phyloP scores from a whole-genome alignment of 1,140 invertebrate species.

The Mactra quadrangularis region DNA sequence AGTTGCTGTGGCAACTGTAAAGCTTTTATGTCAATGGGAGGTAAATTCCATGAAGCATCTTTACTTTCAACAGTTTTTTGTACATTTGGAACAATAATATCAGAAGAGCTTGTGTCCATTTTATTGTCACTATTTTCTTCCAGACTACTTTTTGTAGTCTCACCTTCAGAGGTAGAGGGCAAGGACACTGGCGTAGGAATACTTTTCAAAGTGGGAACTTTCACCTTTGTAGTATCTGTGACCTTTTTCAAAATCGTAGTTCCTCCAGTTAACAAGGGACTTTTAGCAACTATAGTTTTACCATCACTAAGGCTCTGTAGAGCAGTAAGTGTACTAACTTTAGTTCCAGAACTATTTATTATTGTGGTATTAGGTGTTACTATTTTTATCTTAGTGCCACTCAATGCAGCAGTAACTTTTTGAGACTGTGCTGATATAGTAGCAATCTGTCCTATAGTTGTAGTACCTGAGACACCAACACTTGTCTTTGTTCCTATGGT shows the following conservation, averaged over 20 bases:
- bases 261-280: not conserved
- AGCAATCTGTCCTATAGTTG: constrained; percentile 16
- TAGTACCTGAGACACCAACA: not conserved
- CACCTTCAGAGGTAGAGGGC: not conserved
- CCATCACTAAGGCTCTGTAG: constrained; percentile 43
- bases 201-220: constrained; percentile 7
- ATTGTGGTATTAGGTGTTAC: constrained; percentile 48
- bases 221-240: not conserved
- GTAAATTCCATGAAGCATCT: constrained; percentile 53
- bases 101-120: not conserved
- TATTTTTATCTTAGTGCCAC: constrained; percentile 36
- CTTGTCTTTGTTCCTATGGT: constrained; percentile 5
- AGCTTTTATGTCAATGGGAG: constrained; percentile 54
- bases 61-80: not conserved
- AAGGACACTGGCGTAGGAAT: not conserved
- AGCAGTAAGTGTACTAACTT: constrained; percentile 52
- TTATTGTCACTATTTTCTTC: constrained; percentile 15
- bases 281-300: constrained; percentile 44
- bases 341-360: constrained; percentile 17
- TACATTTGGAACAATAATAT: not conserved
- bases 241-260: constrained; percentile 41
- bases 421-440: constrained; percentile 49
- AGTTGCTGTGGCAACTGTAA: constrained; percentile 51
- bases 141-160: not conserved
- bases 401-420: constrained; percentile 14